Evolutionary conservation across 2,888 invertebrate genomes (phyloP), one percentile per base, ranked within the genome.

Genomic region (Eupithecia tripunctaria): DNA sequence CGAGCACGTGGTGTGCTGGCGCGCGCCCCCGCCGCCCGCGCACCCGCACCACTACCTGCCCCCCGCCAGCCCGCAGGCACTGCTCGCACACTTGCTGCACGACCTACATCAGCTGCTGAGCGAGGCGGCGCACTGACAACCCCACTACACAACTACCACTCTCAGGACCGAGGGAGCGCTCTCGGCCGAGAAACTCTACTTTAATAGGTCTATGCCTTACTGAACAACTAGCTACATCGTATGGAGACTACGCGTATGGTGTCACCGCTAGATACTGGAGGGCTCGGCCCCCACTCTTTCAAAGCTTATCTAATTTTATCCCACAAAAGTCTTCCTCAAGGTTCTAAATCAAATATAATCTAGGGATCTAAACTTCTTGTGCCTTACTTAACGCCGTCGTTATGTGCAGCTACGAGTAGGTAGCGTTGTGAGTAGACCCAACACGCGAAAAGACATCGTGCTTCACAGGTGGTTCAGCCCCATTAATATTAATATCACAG

Each of bases 1-100:
- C 81, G 97, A 97, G 86, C 97, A 98, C 93, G 98, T 98, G 75
- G 97, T 99, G 71, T 96, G 98, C 64, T 99, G 99, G 99, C 97
- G 90, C 79, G 83, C 77, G 75, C 51, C 47, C 15, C 88, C 91
- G 68, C 90, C 92, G 47, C 91, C 91, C 83, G 76, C 85, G 73
- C 76, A 27, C 62, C 27, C 74, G 15, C 73, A 81, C 68, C 83
- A 88, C 83, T 86, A 85, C 87, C 80, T 84, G 74, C 83, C 81
- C 71, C 85, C 80, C 76, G 81, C 81, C 72, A 77, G 68, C 75
- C 81, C 74, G 76, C 78, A 74, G 70, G 79, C 65, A 47, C 80
- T 85, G 68, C 81, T 82, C 81, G 70, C 1, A 67, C 10, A 43
- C 67, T 60, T 63, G 63, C 73, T 70, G 27, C 68, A 63, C 63